Percentiles rank a stretch among this genome's conserved stretches.
Conservation (phyloP, 2,797 vertebrate species). For the Enteromius thamalakanensis region DNA sequence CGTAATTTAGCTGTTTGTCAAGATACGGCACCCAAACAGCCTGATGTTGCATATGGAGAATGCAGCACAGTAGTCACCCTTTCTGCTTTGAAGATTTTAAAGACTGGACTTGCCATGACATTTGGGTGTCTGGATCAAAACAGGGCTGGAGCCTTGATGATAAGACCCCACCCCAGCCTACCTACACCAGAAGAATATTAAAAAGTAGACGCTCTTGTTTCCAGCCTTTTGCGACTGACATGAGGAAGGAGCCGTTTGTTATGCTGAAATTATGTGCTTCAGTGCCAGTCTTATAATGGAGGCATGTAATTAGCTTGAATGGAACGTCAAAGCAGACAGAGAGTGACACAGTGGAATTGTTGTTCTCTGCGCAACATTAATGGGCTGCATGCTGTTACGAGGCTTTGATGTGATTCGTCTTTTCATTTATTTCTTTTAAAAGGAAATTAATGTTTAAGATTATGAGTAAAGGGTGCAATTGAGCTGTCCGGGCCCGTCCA, state of each 20-base stretch:
- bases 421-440: slow-evolving; percentile 36
- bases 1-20: slow-evolving; percentile 40
- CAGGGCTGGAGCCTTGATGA: slow-evolving; percentile 40
- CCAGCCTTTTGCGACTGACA: slow-evolving; percentile 18
- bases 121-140: slow-evolving; percentile 51
- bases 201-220: slow-evolving; percentile 31
- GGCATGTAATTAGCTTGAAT: slow-evolving; percentile 40
- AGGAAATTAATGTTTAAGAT: slow-evolving; percentile 30
- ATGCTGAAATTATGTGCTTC: slow-evolving; percentile 27
- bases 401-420: slow-evolving; percentile 26
- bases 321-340: slow-evolving; percentile 28
- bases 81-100: slow-evolving; percentile 47
- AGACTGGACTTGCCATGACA: slow-evolving; percentile 49
- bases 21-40: background rate
- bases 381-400: slow-evolving; percentile 17
- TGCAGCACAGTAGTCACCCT: slow-evolving; percentile 24
- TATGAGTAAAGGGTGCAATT: slow-evolving; percentile 29
- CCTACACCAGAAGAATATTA: slow-evolving; percentile 36
- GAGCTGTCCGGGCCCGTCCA: slow-evolving; percentile 26
- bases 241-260: slow-evolving; percentile 12
- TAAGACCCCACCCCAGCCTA: slow-evolving; percentile 28
- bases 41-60: slow-evolving; percentile 30
- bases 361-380: slow-evolving; percentile 32
- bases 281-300: slow-evolving; percentile 32
- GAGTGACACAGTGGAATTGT: slow-evolving; percentile 21